Conservation (phyloP, 2,113 vertebrate genomes). For the Nerophis lumbriciformis region DNA sequence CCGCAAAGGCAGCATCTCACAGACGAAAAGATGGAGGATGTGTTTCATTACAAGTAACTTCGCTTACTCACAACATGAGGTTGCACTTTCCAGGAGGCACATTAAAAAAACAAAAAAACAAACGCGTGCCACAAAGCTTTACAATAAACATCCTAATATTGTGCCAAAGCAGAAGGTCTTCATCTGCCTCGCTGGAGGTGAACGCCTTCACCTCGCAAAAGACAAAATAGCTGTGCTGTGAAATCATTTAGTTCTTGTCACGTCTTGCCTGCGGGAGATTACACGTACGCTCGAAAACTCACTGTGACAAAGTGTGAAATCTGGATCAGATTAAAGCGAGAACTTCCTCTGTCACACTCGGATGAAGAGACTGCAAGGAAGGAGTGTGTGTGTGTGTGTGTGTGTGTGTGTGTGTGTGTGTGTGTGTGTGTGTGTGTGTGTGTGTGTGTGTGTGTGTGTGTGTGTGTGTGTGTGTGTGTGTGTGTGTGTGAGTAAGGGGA, state of each 20-base stretch:
- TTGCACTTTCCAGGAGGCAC: neutral
- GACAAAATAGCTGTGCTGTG: constrained; percentile 60
- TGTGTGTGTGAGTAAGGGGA: neutral
- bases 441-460: neutral
- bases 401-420: neutral
- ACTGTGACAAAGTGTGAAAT: constrained; percentile 68
- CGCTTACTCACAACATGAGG: neutral
- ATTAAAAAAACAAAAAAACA: neutral
- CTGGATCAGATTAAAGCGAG: constrained; percentile 61
- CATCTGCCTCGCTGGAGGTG: neutral
- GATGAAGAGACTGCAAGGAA: constrained; percentile 7
- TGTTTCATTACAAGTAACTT: too few species aligned
- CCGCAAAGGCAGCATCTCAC: too few species aligned
- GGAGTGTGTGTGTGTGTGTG: neutral
- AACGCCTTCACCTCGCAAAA: constrained; percentile 14
- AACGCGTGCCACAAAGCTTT: neutral
- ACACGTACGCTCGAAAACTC: constrained; percentile 47
- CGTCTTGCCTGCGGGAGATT: constrained; percentile 65
- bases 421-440: neutral
- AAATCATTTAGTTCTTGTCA: constrained; percentile 65
- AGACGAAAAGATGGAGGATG: too few species aligned
- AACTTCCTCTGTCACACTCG: constrained; percentile 32
- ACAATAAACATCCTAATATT: neutral
- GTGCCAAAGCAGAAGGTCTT: constrained; percentile 11
- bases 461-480: constrained; percentile 4